Base-by-base conservation (phyloP, 2,113 vertebrate genomes). In the Entelurus aequoreus region DNA sequence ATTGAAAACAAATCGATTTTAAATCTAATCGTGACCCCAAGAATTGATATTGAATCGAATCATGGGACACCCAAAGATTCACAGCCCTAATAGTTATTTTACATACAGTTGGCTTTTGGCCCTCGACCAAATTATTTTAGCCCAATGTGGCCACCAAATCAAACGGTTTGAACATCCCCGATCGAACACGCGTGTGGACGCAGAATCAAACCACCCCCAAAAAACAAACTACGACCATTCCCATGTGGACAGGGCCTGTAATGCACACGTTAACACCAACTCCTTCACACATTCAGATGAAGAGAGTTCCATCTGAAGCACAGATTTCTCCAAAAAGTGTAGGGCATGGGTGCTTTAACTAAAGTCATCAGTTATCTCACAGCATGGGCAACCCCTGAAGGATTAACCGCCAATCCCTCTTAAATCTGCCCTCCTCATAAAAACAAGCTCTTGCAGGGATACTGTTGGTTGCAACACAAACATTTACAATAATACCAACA, bases 351-450 rank as follows among this genome's bases (percentile, higher is more conserved):
- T 51, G 55, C 69, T 63, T 65, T 76, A 65, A 44, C 72, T 63
- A 55, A 77, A 82, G 69, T 71, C 75, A 83, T 71, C 77, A 53
- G 64, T 81, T 77, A 78, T 68, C 81, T 74, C 70, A 47, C 54
- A 52, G 66, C 62, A 62, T 56, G 62, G 53, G 62, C 66, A 63
- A 77, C 76, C 71, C 73, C 75, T 62, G 51, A 62, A 78, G 75
- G 74, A 79, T 87, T 71, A 82, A 68, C 68, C 16, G 63, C 53
- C 79, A 82, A 78, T 76, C 69, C 76, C 63, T 69, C 69, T 80
- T 68, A 84, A 81, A 82, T 87, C 75, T 78, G 59, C 66, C 59
- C 66, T 65, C 62, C 36, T 73, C 38, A 60, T 69, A 67, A 81
- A 80, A 74, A 62, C 55, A 62, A 67, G 71, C 75, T 75, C 71